Conservation (phyloP, 1,140 invertebrate genomes). For the Zaprionus lachaisei region DNA sequence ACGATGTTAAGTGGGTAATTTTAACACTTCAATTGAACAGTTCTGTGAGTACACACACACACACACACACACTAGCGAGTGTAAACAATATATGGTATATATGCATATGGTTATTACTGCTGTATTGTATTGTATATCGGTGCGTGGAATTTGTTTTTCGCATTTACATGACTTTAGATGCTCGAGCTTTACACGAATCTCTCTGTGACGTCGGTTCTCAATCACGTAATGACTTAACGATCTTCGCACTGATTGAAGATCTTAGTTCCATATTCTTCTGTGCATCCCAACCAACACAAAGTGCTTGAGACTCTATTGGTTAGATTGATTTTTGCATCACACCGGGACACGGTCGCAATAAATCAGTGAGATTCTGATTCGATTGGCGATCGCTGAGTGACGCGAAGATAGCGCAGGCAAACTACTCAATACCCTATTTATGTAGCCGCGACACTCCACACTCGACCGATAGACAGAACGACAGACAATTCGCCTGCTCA, state of each 20-base stretch:
- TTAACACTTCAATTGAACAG: constrained; percentile 80
- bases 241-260: not conserved
- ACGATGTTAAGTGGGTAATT: constrained; percentile 79
- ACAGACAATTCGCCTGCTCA: not conserved
- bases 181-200: constrained; percentile 30
- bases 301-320: not conserved
- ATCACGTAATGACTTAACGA: constrained; percentile 25
- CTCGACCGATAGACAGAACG: not conserved
- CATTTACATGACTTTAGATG: constrained; percentile 58
- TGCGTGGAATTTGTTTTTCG: constrained; percentile 68
- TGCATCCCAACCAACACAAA: not conserved
- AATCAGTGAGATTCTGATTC: constrained; percentile 2
- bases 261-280: not conserved
- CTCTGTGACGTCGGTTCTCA: not conserved
- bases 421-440: not conserved
- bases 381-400: not conserved
- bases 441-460: not conserved
- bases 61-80: not conserved
- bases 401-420: not conserved
- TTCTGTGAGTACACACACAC: constrained; percentile 57
- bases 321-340: not conserved
- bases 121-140: constrained; percentile 30
- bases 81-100: constrained; percentile 25
- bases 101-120: constrained; percentile 17
- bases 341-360: not conserved